Evolutionary conservation across 2,888 invertebrate genomes (phyloP), one percentile per base, ranked within the genome.

Genomic region (Cephalotes varians): DNA sequence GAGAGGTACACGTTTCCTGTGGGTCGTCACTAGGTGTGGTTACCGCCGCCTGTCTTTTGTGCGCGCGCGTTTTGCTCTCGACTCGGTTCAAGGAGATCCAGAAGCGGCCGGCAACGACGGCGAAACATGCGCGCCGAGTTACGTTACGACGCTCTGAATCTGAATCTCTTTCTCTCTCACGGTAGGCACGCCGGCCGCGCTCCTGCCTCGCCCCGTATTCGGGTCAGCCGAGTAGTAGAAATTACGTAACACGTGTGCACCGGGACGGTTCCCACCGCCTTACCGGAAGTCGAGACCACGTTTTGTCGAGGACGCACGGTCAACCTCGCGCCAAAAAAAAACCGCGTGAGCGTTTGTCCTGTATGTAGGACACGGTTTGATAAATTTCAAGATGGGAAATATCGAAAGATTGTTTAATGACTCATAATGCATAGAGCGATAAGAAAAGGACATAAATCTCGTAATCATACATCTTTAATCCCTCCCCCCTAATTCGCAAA

Each of bases 141-240:
- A 93, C 93, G 91, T 91, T 93, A 93, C 93, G 92, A 92, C 92
- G 92, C 88, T 93, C 92, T 93, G 92, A 90, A 93, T 94, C 92
- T 91, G 91, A 93, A 88, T 88, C 88, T 88, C 94, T 93, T 94
- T 94, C 94, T 88, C 88, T 88, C 94, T 94, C 94, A 94, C 94
- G 94, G 92, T 94, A 62, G 62, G 82, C 85, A 85, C 77, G 88
- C 87, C 82, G 87, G n/a, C 64, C 37, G 37, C 34, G 47, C 73
- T 37, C 76, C 21, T 60, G 87, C 88, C 91, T 88, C 91, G 91
- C 90, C 90, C 89, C 88, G 93, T 92, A 94, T 94, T 94, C 93
- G 93, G 94, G 93, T 94, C 94, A 94, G 91, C 91, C 90, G 90
- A 88, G 87, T 85, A 83, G 81, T 85, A 85, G 79, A 54, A 82